Percentiles rank a stretch among this genome's conserved stretches.
These are phyloP conservation scores for Lampropteryx suffumata DNA, from an alignment of 2,888 invertebrate species.

Conservation along the genomic window DNA sequence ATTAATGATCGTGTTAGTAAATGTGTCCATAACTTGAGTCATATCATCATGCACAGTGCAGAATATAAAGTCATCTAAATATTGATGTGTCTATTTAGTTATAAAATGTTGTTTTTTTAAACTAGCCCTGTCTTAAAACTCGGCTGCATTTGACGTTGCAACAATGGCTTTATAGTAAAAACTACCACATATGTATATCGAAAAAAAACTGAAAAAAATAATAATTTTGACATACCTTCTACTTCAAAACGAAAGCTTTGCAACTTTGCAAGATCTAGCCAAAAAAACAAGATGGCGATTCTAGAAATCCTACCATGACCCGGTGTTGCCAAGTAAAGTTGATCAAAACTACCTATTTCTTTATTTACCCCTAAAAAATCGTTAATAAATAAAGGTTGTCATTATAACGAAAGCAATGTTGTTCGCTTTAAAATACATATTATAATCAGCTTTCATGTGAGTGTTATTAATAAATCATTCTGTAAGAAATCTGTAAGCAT, in stretches of 20 bases:
- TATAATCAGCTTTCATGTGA: constrained; percentile 73
- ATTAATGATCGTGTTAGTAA: constrained; percentile 20
- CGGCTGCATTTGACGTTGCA: too few species aligned
- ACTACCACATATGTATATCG: too few species aligned
- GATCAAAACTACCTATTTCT: constrained; percentile 33
- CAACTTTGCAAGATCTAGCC: background rate
- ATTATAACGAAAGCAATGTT: constrained; percentile 64
- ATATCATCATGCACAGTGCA: constrained; percentile 62
- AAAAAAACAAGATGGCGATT: constrained; percentile 12
- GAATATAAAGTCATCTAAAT: constrained; percentile 33
- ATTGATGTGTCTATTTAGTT: constrained; percentile 21
- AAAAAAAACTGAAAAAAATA: background rate
- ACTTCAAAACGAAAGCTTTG: background rate
- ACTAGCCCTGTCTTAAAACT: too few species aligned
- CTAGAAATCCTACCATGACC: background rate
- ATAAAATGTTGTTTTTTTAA: constrained; percentile 1
- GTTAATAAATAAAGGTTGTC: constrained; percentile 56
- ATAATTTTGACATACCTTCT: too few species aligned
- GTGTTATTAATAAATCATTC: constrained; percentile 54
- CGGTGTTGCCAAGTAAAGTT: constrained; percentile 38
- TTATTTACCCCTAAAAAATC: constrained; percentile 37
- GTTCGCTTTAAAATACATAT: constrained; percentile 60
- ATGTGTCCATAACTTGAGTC: constrained; percentile 38
- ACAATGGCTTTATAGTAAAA: too few species aligned
- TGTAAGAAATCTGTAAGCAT: constrained; percentile 57